Evolutionary conservation across 2,797 vertebrate species (phyloP).

Genomic region (Anableps anableps): DNA sequence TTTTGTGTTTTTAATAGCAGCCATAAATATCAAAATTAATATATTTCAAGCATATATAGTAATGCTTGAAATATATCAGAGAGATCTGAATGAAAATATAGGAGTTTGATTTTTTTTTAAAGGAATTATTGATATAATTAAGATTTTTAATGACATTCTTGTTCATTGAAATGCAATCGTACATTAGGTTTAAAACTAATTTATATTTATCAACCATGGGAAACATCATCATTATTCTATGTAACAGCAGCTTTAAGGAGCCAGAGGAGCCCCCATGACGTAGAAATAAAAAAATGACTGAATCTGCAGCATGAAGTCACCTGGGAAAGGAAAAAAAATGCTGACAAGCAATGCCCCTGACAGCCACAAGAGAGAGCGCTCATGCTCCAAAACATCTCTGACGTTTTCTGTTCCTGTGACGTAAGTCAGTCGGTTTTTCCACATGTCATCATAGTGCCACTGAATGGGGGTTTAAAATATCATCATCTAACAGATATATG

Average conservation of each 20-base stretch:
- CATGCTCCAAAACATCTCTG: background rate
- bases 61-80: too few species aligned
- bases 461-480: background rate
- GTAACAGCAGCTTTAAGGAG: background rate
- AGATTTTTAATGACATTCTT: background rate
- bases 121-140: background rate
- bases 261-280: background rate
- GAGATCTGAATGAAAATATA: too few species aligned
- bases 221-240: background rate
- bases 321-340: background rate
- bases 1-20: background rate
- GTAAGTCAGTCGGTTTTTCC: background rate
- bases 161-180: background rate
- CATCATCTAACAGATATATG: background rate
- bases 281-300: background rate
- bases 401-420: background rate
- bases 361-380: slow-evolving; percentile 1
- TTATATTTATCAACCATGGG: background rate
- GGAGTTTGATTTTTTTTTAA: background rate
- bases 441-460: background rate
- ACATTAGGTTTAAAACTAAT: background rate
- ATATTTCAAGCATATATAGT: background rate
- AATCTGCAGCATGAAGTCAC: background rate
- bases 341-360: background rate
- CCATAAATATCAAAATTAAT: background rate